A percentile compares a stretch with the other conserved stretches of the same genome.
Evolutionary conservation across 2,797 vertebrate genomes (phyloP).

Genomic region (Dryobates pubescens): DNA sequence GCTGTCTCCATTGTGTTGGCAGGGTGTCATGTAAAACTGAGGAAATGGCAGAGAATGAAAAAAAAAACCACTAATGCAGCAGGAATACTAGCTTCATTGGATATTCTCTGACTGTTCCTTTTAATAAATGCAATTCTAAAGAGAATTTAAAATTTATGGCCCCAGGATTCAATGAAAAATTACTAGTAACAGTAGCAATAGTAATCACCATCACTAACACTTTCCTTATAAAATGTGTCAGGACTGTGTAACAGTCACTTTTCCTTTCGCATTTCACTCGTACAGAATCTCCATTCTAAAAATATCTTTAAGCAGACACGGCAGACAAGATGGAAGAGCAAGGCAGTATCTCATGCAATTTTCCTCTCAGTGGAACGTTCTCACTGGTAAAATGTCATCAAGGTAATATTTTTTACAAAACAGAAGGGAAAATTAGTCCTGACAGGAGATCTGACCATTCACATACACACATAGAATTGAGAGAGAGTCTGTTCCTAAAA

Average conservation of each 20-base stretch:
- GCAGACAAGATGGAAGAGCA: neutral
- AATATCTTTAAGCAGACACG: neutral
- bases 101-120: neutral
- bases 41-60: neutral
- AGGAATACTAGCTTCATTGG: neutral
- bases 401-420: neutral
- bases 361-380: neutral
- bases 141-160: neutral
- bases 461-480: neutral
- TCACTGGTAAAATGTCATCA: neutral
- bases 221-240: neutral
- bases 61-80: neutral
- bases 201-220: neutral
- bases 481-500: neutral
- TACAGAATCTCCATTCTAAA: neutral
- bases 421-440: neutral
- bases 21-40: neutral
- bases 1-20: neutral
- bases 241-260: neutral
- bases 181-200: neutral
- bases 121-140: neutral
- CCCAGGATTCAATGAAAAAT: neutral
- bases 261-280: neutral
- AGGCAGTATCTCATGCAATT: neutral
- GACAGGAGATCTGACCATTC: neutral